Base-by-base conservation (phyloP, 2,113 vertebrate species). In the Ovibos moschatus region DNA sequence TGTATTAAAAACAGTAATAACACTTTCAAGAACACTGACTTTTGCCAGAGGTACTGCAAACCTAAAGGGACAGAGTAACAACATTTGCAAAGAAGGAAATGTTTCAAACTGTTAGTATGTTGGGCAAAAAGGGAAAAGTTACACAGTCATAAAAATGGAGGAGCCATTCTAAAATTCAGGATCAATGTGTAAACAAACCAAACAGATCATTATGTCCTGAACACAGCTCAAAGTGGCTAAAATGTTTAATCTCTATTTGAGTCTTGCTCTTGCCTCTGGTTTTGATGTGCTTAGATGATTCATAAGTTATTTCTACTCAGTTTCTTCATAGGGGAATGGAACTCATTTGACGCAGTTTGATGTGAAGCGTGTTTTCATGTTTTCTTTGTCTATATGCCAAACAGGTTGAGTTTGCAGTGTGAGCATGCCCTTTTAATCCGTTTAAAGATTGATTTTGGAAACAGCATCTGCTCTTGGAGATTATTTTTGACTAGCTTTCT, bases 381-480 rank as follows among this genome's bases (percentile, higher is more conserved):
- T 95, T 93, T 81, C 51, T 76, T 94, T 45, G 47, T 67, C 64
- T 98, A 11, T 78, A 43, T 93, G 43, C 88, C 64, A 94, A 57
- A 85, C 40, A 94, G n/a, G 67, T 71, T 92, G 85, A 78, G 13
- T 94, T 93, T 94, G 50, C 23, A 91, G 55, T 83, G 60, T 92
- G 67, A 93, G 92, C 45, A 87, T 96, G 74, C 40, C 28, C 57
- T 86, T 96, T 94, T 97, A 94, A 95, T 95, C 81, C 92, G 83
- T 91, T 84, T 89, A 81, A 92, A 95, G 91, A 95, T 81, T 89
- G 92, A 64, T 91, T 97, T 92, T 96, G 74, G 76, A 96, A 95
- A 30, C 13, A 93, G 58, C 58, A 91, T 96, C 90, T 85, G 19
- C 40, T 94, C 21, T 85, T 95, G 94, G 74, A 10, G 36, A 90